Evolutionary conservation across 2,797 vertebrate genomes (phyloP).

Genomic region (Acipenser oxyrinchus): DNA sequence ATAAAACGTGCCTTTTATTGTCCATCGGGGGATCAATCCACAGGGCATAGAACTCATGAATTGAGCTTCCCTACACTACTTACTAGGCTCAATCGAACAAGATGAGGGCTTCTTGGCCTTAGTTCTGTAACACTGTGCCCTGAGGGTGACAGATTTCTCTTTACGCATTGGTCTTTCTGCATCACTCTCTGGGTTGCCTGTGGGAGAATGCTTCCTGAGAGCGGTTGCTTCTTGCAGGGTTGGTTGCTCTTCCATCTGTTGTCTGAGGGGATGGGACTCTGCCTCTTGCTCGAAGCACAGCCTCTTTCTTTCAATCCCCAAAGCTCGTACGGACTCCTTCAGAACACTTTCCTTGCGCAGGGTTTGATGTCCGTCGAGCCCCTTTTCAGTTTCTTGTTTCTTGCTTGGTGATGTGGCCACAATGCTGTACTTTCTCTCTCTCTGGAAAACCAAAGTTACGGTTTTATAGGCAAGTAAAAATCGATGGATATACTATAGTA

Average conservation of each 20-base stretch:
- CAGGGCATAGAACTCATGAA: too few species aligned
- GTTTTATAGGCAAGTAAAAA: neutral
- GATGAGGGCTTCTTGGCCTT: slow-evolving; percentile 24
- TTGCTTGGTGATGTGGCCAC: neutral
- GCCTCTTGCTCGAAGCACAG: neutral
- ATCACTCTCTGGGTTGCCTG: neutral
- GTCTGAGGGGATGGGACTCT: neutral
- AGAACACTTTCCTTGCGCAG: neutral
- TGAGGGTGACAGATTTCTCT: neutral
- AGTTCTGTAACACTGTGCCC: too few species aligned
- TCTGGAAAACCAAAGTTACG: neutral
- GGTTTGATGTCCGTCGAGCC: neutral
- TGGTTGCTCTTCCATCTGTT: neutral
- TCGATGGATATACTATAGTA: too few species aligned
- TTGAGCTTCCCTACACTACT: slow-evolving; percentile 24
- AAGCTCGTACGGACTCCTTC: neutral
- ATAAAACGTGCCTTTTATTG: too few species aligned
- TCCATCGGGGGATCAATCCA: too few species aligned
- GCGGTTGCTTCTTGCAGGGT: neutral
- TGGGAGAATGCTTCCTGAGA: neutral
- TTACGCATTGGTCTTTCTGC: neutral
- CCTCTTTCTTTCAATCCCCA: neutral
- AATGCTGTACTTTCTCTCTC: neutral
- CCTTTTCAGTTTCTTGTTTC: neutral
- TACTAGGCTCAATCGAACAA: slow-evolving; percentile 59